Percentiles rank a stretch among this genome's conserved stretches.
Conservation (phyloP, 1,140 invertebrate species). For the Saccostrea cuccullata region DNA sequence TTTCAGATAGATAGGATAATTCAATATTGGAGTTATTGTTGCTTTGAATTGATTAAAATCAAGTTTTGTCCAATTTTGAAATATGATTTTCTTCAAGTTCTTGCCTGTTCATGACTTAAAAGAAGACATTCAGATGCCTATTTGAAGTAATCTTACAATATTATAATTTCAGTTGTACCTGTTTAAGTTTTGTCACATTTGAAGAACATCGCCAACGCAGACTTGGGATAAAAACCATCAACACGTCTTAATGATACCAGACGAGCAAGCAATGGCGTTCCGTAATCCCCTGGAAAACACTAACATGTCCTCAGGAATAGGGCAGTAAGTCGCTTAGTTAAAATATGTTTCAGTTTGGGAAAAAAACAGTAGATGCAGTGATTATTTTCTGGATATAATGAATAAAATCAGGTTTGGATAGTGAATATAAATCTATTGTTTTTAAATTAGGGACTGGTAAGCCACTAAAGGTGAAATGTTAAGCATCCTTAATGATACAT, state of each 20-base stretch:
- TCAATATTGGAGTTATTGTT: too few relatives aligned
- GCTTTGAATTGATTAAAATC: too few relatives aligned
- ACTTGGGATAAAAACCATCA: background rate
- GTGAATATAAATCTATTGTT: too few relatives aligned
- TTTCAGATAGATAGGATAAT: too few relatives aligned
- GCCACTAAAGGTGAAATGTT: too few relatives aligned
- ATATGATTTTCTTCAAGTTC: too few relatives aligned
- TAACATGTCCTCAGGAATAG: slow-evolving; percentile 36
- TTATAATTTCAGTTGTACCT: background rate
- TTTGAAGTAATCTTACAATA: background rate
- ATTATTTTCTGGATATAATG: background rate
- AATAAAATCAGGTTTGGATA: too few relatives aligned
- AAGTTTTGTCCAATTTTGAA: too few relatives aligned
- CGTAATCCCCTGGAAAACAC: slow-evolving; percentile 27
- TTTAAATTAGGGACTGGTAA: too few relatives aligned
- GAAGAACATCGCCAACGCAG: background rate
- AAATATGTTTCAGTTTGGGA: background rate
- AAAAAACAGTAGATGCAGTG: background rate
- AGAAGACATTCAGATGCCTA: background rate
- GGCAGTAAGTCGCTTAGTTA: slow-evolving; percentile 34
- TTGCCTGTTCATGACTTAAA: too few relatives aligned
- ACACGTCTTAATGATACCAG: slow-evolving; percentile 1
- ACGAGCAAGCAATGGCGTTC: slow-evolving; percentile 30
- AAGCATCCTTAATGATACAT: too few relatives aligned
- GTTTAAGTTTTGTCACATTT: background rate